Conservation (phyloP, 53 echinoderm and acorn worm genomes). For the Crossaster papposus region DNA sequence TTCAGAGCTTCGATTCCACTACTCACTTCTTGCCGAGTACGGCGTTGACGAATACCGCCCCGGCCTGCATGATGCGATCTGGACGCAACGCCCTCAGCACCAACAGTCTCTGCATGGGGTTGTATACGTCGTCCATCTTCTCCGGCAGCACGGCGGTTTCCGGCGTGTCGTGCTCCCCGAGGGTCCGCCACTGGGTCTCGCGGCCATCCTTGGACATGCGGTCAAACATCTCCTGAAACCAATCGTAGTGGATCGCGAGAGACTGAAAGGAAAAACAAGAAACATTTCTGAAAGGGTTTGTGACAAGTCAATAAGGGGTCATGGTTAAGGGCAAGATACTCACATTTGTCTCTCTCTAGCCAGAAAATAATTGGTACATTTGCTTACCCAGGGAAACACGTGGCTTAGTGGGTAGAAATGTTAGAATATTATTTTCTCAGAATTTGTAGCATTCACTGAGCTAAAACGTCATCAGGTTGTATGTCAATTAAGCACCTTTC, state of each 20-base stretch:
- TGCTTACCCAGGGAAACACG: too few species aligned
- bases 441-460: too few species aligned
- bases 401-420: too few species aligned
- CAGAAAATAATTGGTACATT: too few species aligned
- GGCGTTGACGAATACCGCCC: constrained; percentile 78
- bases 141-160: constrained; percentile 86
- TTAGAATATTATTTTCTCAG: too few species aligned
- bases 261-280: background rate
- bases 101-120: constrained; percentile 91
- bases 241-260: constrained; percentile 74
- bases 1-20: background rate
- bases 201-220: constrained; percentile 98
- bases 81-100: constrained; percentile 89
- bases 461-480: too few species aligned
- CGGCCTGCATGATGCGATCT: constrained; percentile 89
- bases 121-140: constrained; percentile 95
- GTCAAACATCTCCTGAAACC: constrained; percentile 99
- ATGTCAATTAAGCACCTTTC: too few species aligned
- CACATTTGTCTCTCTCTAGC: too few species aligned
- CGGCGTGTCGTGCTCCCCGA: constrained; percentile 91
- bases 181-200: constrained; percentile 96
- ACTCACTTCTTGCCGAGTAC: constrained; percentile 86
- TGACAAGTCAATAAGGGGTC: too few species aligned
- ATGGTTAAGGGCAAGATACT: too few species aligned
- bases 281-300: too few species aligned